These are phyloP conservation scores for Neocrepidodera transversa DNA, from an alignment of 2,888 invertebrate species.

Conservation along the genomic window DNA sequence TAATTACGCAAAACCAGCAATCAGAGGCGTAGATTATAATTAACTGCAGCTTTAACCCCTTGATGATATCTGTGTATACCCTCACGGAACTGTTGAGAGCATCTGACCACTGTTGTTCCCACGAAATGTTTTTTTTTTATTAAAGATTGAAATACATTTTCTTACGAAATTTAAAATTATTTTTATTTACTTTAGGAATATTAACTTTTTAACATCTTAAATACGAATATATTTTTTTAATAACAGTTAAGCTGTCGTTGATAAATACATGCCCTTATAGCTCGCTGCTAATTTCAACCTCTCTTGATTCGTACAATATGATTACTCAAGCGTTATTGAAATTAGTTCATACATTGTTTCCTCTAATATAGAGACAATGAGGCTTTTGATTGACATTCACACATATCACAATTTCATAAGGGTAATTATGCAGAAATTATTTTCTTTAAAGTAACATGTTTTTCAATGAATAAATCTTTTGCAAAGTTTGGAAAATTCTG, in stretches of 20 bases:
- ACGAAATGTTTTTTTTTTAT: background rate
- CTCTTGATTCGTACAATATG: conserved; percentile 16
- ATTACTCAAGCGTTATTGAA: conserved; percentile 11
- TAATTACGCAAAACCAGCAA: too few species aligned
- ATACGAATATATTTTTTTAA: too few species aligned
- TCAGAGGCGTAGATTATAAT: conserved; percentile 2
- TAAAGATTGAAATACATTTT: too few species aligned
- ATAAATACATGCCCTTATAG: conserved; percentile 8
- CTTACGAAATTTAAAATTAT: too few species aligned
- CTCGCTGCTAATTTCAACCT: conserved; percentile 3
- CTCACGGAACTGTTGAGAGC: conserved; percentile 18
- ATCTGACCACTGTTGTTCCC: conserved; percentile 17
- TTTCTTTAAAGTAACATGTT: background rate
- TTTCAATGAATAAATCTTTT: too few species aligned
- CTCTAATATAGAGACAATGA: background rate
- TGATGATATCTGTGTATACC: conserved; percentile 7
- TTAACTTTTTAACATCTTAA: too few species aligned
- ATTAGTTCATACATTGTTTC: conserved; percentile 14
- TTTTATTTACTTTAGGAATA: too few species aligned
- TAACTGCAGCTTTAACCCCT: background rate
- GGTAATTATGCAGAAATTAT: background rate
- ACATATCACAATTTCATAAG: background rate
- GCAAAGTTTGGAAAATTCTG: background rate
- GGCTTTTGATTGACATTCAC: conserved; percentile 4
- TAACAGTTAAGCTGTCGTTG: background rate